phyloP scores from a whole-genome alignment of 2,797 vertebrate species.

The Sus cebifrons region DNA sequence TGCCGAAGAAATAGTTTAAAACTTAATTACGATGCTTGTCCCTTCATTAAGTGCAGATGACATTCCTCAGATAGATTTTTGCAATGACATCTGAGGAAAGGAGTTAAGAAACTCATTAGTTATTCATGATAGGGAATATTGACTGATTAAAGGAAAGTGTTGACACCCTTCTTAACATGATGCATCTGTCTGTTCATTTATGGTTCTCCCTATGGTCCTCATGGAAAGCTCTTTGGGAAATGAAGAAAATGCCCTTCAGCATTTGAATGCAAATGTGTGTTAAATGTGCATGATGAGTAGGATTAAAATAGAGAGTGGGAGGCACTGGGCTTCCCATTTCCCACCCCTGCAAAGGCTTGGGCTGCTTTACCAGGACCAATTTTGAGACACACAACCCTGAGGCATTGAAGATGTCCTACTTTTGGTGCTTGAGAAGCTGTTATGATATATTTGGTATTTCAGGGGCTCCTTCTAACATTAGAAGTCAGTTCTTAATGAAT shows the following conservation, averaged over 20 bases:
- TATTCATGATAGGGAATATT: conserved; percentile 87
- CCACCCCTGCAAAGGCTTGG: neutral
- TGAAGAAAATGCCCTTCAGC: conserved; percentile 74
- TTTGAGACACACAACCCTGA: neutral
- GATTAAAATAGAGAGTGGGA: neutral
- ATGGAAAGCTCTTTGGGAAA: conserved; percentile 78
- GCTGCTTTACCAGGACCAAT: neutral
- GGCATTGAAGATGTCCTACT: neutral
- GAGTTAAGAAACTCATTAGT: conserved; percentile 88
- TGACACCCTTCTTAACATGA: conserved; percentile 74
- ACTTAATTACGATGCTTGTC: conserved; percentile 89
- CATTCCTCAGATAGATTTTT: conserved; percentile 88
- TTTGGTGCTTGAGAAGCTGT: neutral
- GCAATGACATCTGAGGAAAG: conserved; percentile 88
- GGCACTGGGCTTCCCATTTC: neutral
- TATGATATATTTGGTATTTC: neutral
- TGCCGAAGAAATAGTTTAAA: conserved; percentile 88
- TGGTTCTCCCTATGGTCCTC: conserved; percentile 75
- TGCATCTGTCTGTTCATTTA: conserved; percentile 76
- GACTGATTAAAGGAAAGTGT: conserved; percentile 86
- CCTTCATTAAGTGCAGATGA: conserved; percentile 88
- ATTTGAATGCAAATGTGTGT: conserved; percentile 64
- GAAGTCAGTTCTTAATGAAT: neutral
- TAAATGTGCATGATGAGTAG: conserved; percentile 42
- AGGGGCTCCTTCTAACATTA: neutral